Evolutionary conservation across 1,140 invertebrate genomes (phyloP), one percentile per base, ranked within the genome.

Genomic region (Drosophila bipectinata): DNA sequence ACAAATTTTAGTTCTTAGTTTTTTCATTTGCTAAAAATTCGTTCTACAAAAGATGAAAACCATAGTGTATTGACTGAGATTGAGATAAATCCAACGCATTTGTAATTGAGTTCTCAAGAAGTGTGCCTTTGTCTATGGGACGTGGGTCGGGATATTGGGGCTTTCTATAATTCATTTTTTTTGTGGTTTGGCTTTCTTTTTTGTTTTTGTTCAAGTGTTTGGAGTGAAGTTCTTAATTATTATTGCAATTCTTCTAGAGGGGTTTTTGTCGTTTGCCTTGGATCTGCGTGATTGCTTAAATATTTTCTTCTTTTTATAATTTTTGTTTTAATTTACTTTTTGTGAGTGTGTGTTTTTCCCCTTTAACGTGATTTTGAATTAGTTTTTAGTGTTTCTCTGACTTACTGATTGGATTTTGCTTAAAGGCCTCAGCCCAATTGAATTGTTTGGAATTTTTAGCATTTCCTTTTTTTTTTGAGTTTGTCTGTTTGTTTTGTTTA

Each of bases 211-310:
- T 51, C 30, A 73, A 57, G 44, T 77, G 77, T 72, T 77, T 53
- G 66, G 72, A 84, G 80, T 79, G 81, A 84, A 84, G 72, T 52
- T 87, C 82, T 85, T 85, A 85, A 75, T 60, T 78, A 64, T 69
- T 84, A 87, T 87, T 85, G 81, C 78, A 87, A 85, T 87, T 85
- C 76, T 81, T 78, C 81, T 85, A 85, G 77, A 87, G 73, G 62
- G 74, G 26, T 28, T 85, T 74, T 78, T 47, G 32, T 67, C 55
- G 14, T 68, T 71, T 77, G 53, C 39, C 57, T 79, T 48, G 69
- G 44, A 37, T 54, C 55, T 72, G 39, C 61, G 26, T 57, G 54
- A 72, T 49, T 55, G 52, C 63, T 60, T 73, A 54, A 55, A 76
- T 67, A 78, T 55, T 64, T 80, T 79, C 73, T 60, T 51, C 15